Evolutionary conservation across 2,797 vertebrate species (phyloP), one percentile per base, ranked within the genome.

Genomic region (Meriones psammophilus): DNA sequence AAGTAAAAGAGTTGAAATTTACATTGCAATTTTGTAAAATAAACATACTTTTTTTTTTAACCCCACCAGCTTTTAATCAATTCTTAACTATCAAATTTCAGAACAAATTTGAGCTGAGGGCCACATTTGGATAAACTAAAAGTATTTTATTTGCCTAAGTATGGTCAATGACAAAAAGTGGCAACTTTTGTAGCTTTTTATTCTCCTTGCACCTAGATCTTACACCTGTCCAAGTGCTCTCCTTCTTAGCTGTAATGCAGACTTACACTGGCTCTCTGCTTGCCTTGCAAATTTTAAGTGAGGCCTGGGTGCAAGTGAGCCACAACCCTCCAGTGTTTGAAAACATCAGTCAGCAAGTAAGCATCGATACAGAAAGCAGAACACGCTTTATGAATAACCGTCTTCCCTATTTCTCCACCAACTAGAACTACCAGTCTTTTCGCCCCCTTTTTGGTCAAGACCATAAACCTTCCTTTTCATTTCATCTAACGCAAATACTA

Each of bases 1-100:
- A 88, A 90, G 22, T 89, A 39, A 42, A 81, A 78, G 17, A 89
- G 76, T 36, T 96, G 17, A 50, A 90, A 95, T 91, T 96, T 68
- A 91, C 56, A 80, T 28, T 81, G 62, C 7, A 62, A 36, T 66
- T 89, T 96, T 87, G 64, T 26, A 54, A 15, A 71, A 93, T 50
- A 50, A 87, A 36, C 5, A 93, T 69, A 74, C 13, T 28, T 84
- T 77, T 50, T 50, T 50, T 50, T 50, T 50, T 62, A 76, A 76
- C 30, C 5, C 68, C 36, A 80, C 42, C 9, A 89, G 20, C 69
- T 92, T 62, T 56, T 92, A 42, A 94, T 76, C 22, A 87, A 36
- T 78, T 96, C 62, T 64, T 92, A 83, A 12, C 87, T 28, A 88
- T 71, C 22, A 73, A 93, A 73, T 77, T 77, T 69, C 76, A 96